Percentiles rank a stretch among this genome's conserved stretches.
These are phyloP conservation scores for Oreohelix idahoensis DNA, from an alignment of 1,140 invertebrate species.

Conservation along the genomic window DNA sequence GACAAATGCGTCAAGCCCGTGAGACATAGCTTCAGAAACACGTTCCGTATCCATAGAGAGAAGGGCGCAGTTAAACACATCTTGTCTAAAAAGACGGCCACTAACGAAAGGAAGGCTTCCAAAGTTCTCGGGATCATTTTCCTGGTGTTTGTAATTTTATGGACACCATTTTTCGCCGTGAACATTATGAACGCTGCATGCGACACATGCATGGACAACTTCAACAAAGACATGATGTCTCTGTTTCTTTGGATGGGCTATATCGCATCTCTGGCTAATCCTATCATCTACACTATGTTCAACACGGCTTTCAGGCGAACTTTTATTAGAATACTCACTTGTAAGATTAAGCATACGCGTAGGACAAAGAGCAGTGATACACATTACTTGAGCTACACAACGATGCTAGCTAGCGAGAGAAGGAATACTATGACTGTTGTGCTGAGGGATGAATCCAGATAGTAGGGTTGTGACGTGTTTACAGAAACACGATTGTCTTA, in stretches of 20 bases:
- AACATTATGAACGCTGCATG: conserved; percentile 69
- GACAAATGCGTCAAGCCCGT: background rate
- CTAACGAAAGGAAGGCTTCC: conserved; percentile 70
- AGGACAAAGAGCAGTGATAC: background rate
- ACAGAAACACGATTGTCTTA: no score
- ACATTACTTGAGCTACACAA: conserved; percentile 34
- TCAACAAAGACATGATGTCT: conserved; percentile 63
- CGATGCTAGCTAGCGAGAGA: conserved; percentile 37
- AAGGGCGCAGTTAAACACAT: conserved; percentile 49
- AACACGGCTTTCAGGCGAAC: conserved; percentile 71
- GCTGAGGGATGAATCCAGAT: conserved; percentile 42
- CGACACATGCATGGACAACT: conserved; percentile 51
- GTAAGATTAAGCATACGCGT: conserved; percentile 38
- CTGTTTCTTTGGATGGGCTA: conserved; percentile 73
- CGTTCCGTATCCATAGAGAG: conserved; percentile 32
- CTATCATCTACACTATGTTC: conserved; percentile 74
- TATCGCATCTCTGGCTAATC: conserved; percentile 71
- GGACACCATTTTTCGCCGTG: conserved; percentile 72
- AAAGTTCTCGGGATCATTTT: conserved; percentile 73
- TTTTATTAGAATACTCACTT: conserved; percentile 68
- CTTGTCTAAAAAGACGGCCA: conserved; percentile 62
- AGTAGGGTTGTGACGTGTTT: background rate
- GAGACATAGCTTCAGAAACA: conserved; percentile 38
- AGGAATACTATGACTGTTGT: conserved; percentile 42
- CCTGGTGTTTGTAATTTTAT: conserved; percentile 69